These are phyloP conservation scores for Sebastiscus tertius DNA, from an alignment of 2,797 vertebrate species.

Conservation along the genomic window DNA sequence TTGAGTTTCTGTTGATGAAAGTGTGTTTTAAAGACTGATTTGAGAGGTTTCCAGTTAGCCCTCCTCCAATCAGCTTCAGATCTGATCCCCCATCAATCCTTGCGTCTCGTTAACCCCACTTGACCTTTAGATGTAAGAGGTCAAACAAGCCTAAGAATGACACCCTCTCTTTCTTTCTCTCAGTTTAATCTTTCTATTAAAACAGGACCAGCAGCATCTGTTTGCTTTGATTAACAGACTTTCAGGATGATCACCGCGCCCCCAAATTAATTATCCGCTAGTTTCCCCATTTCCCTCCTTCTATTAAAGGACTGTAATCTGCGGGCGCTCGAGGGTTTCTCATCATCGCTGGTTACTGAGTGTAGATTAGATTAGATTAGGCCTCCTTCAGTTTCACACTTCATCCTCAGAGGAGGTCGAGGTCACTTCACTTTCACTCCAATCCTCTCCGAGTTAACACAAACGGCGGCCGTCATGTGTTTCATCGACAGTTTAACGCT, in stretches of 20 bases:
- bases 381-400: conserved; percentile 27
- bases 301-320: conserved; percentile 47
- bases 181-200: conserved; percentile 51
- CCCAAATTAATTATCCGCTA: conserved; percentile 53
- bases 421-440: conserved; percentile 12
- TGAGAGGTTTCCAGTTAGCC: too few species aligned
- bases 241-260: conserved; percentile 16
- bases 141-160: conserved; percentile 7
- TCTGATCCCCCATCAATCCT: neutral
- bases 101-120: conserved; percentile 18
- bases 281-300: conserved; percentile 16
- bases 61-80: conserved; percentile 2
- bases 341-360: conserved; percentile 38
- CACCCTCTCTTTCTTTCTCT: neutral
- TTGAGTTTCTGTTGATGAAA: neutral
- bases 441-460: conserved; percentile 22
- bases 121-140: conserved; percentile 18
- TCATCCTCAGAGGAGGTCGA: neutral
- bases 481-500: neutral
- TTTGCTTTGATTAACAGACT: conserved; percentile 68
- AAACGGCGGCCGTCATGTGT: neutral
- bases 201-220: conserved; percentile 49
- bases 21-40: neutral
- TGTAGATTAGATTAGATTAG: conserved; percentile 51
- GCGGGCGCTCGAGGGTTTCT: conserved; percentile 24